Evolutionary conservation across 2,888 invertebrate species (phyloP).

Genomic region (Macrosiphum euphorbiae): DNA sequence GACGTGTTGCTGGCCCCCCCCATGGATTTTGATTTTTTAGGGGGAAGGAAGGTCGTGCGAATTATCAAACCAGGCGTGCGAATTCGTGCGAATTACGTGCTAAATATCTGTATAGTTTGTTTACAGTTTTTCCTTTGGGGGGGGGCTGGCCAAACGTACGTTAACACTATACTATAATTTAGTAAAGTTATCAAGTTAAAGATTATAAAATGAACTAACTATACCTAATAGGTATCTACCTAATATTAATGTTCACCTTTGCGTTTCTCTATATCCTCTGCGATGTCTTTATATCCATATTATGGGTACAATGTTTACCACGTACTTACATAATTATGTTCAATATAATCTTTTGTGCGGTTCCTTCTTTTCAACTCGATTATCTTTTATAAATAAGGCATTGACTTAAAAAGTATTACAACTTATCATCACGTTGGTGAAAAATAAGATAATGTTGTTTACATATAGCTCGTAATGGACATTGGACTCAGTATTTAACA

Average conservation of each 20-base stretch:
- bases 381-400: not conserved
- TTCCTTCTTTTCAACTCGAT: not conserved
- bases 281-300: not conserved
- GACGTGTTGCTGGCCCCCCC: too few relatives aligned
- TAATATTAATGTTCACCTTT: not conserved
- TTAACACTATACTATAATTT: too few relatives aligned
- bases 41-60: too few relatives aligned
- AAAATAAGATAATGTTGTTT: not conserved
- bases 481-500: not conserved
- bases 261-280: not conserved
- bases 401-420: not conserved
- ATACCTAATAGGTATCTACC: not conserved
- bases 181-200: not conserved
- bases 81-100: too few relatives aligned
- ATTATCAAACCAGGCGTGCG: too few relatives aligned
- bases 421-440: not conserved
- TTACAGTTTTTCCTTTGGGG: too few relatives aligned
- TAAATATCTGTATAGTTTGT: too few relatives aligned
- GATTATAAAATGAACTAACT: not conserved
- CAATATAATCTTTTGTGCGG: not conserved
- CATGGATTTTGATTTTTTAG: too few relatives aligned
- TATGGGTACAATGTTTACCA: not conserved
- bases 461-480: not conserved
- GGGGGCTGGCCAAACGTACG: too few relatives aligned
- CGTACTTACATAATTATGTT: not conserved